A percentile compares a stretch with the other conserved stretches of the same genome.
These are phyloP conservation scores for Mionectes olivaceus DNA, from an alignment of 2,797 vertebrate species.

Conservation along the genomic window DNA sequence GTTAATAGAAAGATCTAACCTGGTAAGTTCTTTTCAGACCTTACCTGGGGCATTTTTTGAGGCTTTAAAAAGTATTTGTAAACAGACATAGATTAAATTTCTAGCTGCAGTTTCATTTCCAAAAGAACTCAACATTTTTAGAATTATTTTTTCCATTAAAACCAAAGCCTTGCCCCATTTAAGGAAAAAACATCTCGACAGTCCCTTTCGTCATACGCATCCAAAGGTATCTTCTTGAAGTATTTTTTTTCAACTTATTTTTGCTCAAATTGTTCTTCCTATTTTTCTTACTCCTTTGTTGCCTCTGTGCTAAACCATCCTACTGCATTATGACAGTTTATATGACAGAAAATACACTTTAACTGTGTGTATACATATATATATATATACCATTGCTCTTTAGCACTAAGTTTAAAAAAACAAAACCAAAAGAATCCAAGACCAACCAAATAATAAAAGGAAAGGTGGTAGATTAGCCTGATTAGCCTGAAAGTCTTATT, in stretches of 20 bases:
- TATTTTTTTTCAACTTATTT: neutral
- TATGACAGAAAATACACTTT: neutral
- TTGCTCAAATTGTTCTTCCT: constrained; percentile 4
- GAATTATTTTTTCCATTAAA: constrained; percentile 11
- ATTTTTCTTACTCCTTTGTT: constrained; percentile 20
- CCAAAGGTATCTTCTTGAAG: neutral
- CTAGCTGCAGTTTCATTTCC: neutral
- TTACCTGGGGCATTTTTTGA: neutral
- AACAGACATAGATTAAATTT: neutral
- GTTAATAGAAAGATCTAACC: neutral
- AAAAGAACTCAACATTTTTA: neutral
- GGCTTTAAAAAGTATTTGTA: neutral
- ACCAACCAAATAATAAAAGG: neutral
- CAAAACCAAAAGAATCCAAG: neutral
- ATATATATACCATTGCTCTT: neutral
- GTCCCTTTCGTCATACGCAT: neutral
- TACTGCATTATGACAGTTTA: neutral
- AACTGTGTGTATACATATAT: neutral
- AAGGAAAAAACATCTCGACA: neutral
- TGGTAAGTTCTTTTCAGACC: neutral
- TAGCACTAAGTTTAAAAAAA: neutral
- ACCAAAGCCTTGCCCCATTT: constrained; percentile 9
- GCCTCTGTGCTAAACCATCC: neutral
- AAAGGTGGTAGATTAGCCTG: neutral
- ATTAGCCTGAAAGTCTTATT: constrained; percentile 6